Conservation (phyloP, 2,888 invertebrate species). For the Stenotaenia linearis region DNA sequence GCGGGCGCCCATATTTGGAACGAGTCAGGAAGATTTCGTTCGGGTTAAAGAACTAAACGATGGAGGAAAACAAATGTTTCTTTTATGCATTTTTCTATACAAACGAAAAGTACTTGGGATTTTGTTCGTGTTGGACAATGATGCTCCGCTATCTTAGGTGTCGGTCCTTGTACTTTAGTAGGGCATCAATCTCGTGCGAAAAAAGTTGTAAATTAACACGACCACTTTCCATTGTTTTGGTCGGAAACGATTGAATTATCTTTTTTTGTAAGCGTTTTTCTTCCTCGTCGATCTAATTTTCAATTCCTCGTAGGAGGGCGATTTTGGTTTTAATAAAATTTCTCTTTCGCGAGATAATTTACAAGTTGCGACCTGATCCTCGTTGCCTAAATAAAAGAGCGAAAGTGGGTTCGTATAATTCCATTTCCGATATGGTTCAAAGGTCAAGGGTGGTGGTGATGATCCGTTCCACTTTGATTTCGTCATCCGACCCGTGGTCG, state of each 20-base stretch:
- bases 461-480: not conserved
- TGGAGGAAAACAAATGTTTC: not conserved
- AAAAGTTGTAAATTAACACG: not conserved
- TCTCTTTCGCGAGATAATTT: not conserved
- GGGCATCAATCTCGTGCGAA: not conserved
- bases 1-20: not conserved
- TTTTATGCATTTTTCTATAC: not conserved
- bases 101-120: too few relatives aligned
- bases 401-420: not conserved
- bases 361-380: too few relatives aligned
- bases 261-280: too few relatives aligned
- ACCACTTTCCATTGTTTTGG: not conserved
- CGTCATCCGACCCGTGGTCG: too few relatives aligned
- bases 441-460: not conserved
- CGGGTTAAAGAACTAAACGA: not conserved
- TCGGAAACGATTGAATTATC: too few relatives aligned
- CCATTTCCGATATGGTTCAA: not conserved
- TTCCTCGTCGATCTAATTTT: not conserved
- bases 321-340: too few relatives aligned
- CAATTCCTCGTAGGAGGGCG: too few relatives aligned
- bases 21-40: not conserved
- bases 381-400: not conserved
- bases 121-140: too few relatives aligned
- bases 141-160: too few relatives aligned
- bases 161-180: too few relatives aligned